Percentiles rank a stretch among this genome's conserved stretches.
Evolutionary conservation across 2,888 invertebrate species (phyloP).

Genomic region (Apamea crenata): DNA sequence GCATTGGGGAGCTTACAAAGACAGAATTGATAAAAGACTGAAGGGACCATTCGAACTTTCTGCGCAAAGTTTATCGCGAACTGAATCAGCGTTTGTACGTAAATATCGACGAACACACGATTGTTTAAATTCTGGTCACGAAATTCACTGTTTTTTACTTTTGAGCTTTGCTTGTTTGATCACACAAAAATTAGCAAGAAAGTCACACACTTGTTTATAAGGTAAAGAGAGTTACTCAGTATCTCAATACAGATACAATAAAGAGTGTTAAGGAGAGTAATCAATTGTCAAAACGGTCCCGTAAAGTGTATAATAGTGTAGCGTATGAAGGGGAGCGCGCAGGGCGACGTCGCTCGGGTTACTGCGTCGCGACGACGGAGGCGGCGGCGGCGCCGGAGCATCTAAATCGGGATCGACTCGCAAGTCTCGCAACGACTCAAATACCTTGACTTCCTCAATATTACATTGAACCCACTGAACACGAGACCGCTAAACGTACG

Average conservation of each 20-base stretch:
- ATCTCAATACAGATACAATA: conserved; percentile 63
- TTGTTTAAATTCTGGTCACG: conserved; percentile 50
- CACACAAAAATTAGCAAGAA: conserved; percentile 39
- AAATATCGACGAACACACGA: conserved; percentile 44
- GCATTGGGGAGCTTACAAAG: conserved; percentile 72
- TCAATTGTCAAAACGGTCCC: conserved; percentile 76
- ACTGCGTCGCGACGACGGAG: conserved; percentile 88
- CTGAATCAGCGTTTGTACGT: conserved; percentile 48
- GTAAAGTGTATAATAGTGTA: conserved; percentile 73
- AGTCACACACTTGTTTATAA: conserved; percentile 60
- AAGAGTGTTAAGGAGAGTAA: conserved; percentile 66
- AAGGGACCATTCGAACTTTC: conserved; percentile 63
- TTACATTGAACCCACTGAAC: conserved; percentile 89
- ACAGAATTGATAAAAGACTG: conserved; percentile 70
- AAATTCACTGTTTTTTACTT: conserved; percentile 54
- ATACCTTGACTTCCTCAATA: conserved; percentile 91
- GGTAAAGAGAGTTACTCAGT: conserved; percentile 63
- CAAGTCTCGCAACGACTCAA: conserved; percentile 89
- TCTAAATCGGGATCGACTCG: conserved; percentile 90
- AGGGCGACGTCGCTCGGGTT: conserved; percentile 88
- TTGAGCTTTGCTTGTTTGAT: conserved; percentile 42
- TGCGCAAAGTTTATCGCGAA: conserved; percentile 53
- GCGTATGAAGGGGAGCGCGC: conserved; percentile 83
- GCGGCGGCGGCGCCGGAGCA: conserved; percentile 88
- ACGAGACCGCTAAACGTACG: conserved; percentile 87